Conservation (phyloP, 2,888 invertebrate species). For the Sesamia inferens region DNA sequence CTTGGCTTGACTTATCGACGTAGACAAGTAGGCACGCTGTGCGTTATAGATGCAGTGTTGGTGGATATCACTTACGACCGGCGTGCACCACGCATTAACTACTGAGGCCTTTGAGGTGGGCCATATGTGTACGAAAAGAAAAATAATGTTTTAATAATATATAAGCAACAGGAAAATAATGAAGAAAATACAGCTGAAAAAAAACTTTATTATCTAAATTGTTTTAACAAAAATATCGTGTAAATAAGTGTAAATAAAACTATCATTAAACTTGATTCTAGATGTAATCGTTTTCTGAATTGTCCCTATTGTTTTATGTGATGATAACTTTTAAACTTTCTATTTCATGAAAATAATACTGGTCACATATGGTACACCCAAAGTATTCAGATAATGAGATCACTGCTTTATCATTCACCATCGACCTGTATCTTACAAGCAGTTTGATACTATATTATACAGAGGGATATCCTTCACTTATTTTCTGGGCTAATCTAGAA, state of each 20-base stretch:
- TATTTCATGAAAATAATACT: neutral
- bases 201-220: neutral
- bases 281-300: neutral
- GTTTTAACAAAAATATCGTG: neutral
- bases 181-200: neutral
- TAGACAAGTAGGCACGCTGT: conserved; percentile 35
- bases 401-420: conserved; percentile 48
- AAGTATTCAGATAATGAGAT: conserved; percentile 17
- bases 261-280: conserved; percentile 7
- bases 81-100: conserved; percentile 38
- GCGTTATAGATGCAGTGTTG: conserved; percentile 54
- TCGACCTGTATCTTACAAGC: conserved; percentile 48
- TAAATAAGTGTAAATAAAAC: conserved; percentile 23
- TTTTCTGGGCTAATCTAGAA: conserved; percentile 45
- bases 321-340: neutral
- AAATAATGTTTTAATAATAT: neutral
- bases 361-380: conserved; percentile 11
- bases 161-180: neutral
- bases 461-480: conserved; percentile 61
- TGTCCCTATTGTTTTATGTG: neutral
- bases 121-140: neutral
- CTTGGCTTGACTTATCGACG: conserved; percentile 32
- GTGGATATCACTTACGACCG: conserved; percentile 45
- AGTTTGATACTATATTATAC: conserved; percentile 56
- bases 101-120: conserved; percentile 27